Base-by-base conservation (phyloP, 2,797 vertebrate species). In the Simalia tracyae region DNA sequence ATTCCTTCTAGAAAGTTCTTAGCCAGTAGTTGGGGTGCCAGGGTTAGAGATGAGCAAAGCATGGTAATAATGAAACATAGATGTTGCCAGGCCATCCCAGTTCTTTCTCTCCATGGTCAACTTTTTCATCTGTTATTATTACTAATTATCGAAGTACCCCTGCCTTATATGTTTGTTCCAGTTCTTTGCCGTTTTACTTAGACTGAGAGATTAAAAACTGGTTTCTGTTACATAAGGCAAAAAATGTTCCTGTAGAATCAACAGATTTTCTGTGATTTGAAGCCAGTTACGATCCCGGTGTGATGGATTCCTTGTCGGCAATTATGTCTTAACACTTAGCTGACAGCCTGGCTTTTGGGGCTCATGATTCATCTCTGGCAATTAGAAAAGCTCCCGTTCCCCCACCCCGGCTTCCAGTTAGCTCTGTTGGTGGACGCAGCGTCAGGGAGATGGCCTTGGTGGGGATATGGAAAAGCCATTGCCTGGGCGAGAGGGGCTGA, bases 331-430 rank as follows among this genome's bases (percentile, higher is more conserved):
- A 2, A 15, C 3, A 4, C 31, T 86, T 11, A 54, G 42, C 36
- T 50, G 3, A 3, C 86, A 7, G 8, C 42, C 4, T 17, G 24
- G 5, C 26, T 91, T 26, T 63, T 11, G 2, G 8, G 6, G 8
- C 36, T 19, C 11, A 1, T 26, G 28, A 2, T 5, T 14, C 1
- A 24, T 26, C 24, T n/a, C 0, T 57, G 15, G 46, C n/a, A 12
- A 15, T 12, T 57, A 9, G 42, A 14, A 90, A 19, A 90, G 26
- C 7, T 17, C 42, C 36, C 42, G 0, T 19, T 5, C 4, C 3
- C 7, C 31, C 1, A 0, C 14, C 26, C 31, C 4, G 7, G 14
- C 5, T 11, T 12, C 50, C 10, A 5, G n/a, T 1, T 28, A 22
- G 8, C 36, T 42, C 8, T 42, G 31, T 1, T 14, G 36, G 68